Evolutionary conservation across 2,888 invertebrate species (phyloP), one percentile per base, ranked within the genome.

Genomic region (Cephus pygmeus): DNA sequence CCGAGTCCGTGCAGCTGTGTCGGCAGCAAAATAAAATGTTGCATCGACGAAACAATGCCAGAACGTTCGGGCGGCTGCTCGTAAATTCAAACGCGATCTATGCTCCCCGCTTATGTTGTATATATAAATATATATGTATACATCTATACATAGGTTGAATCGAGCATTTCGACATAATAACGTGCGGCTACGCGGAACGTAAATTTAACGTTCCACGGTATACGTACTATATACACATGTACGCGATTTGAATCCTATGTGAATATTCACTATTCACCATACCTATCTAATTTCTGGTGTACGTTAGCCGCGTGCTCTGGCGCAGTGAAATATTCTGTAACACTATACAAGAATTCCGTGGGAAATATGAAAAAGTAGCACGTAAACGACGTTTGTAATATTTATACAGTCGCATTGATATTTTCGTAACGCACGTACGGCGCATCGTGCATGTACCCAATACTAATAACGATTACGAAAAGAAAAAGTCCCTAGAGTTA

Each of bases 91-190:
- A 77, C 79, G 79, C 79, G 80, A 82, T 85, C 84, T 85, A 85
- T 84, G 85, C 85, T 83, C 82, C 79, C 80, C 77, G 74, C 76
- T 9, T 23, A 40, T 23, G 23, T 40, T 40, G 6, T 40, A 40
- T 40, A 23, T 40, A 23, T 23, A 23, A 6, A 23, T 56, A 23
- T 23, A 56, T 56, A 56, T 56, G 9, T 56, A 23, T 56, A 9
- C 23, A 56, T 56, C 2, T 56, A 23, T 56, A 9, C 23, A 56
- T 56, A 40, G 76, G 78, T 80, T 83, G 83, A 86, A 87, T 88
- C 86, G 85, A 85, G 83, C 84, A 81, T 81, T 82, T 56, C 85
- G 87, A 86, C 85, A 86, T 88, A 86, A 87, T 87, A 86, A 87
- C 85, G 85, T 83, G 84, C 86, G 85, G 84, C 56, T 56, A 87